These are phyloP conservation scores for Thymelicus sylvestris DNA, from an alignment of 2,888 invertebrate genomes.

Conservation along the genomic window DNA sequence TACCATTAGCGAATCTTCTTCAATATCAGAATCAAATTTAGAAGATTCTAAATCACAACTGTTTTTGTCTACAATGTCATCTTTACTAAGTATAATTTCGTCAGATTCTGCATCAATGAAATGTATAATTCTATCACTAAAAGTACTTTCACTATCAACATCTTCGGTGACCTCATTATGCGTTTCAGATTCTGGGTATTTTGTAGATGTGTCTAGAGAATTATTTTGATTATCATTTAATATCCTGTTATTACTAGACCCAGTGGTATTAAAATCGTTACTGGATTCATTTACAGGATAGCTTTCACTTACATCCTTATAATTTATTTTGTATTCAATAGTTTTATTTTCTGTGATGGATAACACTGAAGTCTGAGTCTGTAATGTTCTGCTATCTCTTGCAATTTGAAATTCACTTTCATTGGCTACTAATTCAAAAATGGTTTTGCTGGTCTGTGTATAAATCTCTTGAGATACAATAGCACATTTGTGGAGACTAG, in stretches of 20 bases:
- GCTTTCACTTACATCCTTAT: slow-evolving; percentile 31
- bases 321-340: slow-evolving; percentile 61
- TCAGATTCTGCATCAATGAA: slow-evolving; percentile 54
- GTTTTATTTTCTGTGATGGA: slow-evolving; percentile 68
- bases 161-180: slow-evolving; percentile 49
- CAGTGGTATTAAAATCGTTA: background rate
- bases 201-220: slow-evolving; percentile 56
- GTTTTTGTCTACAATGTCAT: slow-evolving; percentile 43
- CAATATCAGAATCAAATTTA: slow-evolving; percentile 58
- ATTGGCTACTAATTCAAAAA: slow-evolving; percentile 75
- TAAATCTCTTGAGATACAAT: slow-evolving; percentile 66
- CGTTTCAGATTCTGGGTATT: slow-evolving; percentile 52
- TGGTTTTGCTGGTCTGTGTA: slow-evolving; percentile 86
- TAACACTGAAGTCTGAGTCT: slow-evolving; percentile 74
- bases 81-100: slow-evolving; percentile 47
- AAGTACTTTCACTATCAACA: slow-evolving; percentile 24
- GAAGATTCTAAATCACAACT: slow-evolving; percentile 53
- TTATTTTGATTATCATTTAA: background rate
- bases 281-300: background rate
- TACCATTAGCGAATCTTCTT: slow-evolving; percentile 71
- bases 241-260: background rate
- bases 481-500: slow-evolving; percentile 51
- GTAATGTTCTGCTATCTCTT: slow-evolving; percentile 54
- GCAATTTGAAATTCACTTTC: slow-evolving; percentile 50
- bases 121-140: slow-evolving; percentile 39